A percentile compares a stretch with the other conserved stretches of the same genome.
These are phyloP conservation scores for Brachycybe producta DNA, from an alignment of 2,888 invertebrate genomes.

Conservation along the genomic window DNA sequence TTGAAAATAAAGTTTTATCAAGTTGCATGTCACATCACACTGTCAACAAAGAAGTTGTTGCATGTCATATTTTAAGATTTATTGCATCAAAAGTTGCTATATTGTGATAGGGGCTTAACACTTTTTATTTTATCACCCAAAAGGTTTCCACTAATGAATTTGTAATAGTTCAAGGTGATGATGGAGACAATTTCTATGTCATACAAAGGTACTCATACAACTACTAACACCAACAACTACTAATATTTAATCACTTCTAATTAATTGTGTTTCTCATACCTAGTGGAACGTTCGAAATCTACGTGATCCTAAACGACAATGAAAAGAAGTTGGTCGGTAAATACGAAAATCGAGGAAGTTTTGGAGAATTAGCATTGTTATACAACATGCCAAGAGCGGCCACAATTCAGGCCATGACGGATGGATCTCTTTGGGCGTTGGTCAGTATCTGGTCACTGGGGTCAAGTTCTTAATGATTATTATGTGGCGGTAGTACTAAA, in stretches of 20 bases:
- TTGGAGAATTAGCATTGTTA: constrained; percentile 91
- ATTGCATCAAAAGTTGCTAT: not conserved
- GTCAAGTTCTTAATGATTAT: not conserved
- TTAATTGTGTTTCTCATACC: not conserved
- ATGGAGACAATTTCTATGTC: constrained; percentile 97
- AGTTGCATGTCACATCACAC: no score
- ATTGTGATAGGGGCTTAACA: not conserved
- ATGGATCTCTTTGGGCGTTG: constrained; percentile 93
- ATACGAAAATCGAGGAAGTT: constrained; percentile 81
- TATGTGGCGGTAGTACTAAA: not conserved
- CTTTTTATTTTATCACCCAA: not conserved
- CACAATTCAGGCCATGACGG: constrained; percentile 55
- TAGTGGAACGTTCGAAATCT: constrained; percentile 15
- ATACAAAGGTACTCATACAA: constrained; percentile 56
- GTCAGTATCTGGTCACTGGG: constrained; percentile 31
- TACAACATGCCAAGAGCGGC: constrained; percentile 97
- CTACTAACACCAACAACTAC: not conserved
- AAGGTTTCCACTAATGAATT: constrained; percentile 62
- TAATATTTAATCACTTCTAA: not conserved
- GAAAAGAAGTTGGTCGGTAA: constrained; percentile 49
- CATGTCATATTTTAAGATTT: not conserved
- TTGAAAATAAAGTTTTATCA: no score
- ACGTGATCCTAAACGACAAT: constrained; percentile 9
- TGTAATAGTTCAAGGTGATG: constrained; percentile 90
- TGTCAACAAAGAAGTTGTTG: not conserved